phyloP scores from a whole-genome alignment of 1,140 invertebrate species.

The Grapholita molesta region DNA sequence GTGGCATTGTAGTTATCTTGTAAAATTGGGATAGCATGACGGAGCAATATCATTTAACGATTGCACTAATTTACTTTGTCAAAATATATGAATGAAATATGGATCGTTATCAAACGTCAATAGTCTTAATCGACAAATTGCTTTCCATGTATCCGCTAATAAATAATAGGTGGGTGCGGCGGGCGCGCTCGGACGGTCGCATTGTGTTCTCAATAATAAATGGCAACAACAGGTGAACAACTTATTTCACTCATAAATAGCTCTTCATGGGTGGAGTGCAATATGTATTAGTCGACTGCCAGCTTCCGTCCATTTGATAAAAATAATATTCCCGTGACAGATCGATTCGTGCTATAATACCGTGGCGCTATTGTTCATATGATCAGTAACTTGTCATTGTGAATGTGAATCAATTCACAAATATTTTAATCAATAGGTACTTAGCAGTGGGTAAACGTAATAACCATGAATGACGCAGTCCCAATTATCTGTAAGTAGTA shows the following conservation, averaged over 20 bases:
- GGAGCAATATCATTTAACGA: background rate
- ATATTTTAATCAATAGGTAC: slow-evolving; percentile 17
- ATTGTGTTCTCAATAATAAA: slow-evolving; percentile 73
- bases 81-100: background rate
- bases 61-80: background rate
- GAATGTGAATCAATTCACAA: slow-evolving; percentile 7
- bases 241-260: slow-evolving; percentile 76
- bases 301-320: slow-evolving; percentile 62
- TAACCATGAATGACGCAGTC: background rate
- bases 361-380: background rate
- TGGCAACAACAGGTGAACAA: slow-evolving; percentile 77
- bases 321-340: slow-evolving; percentile 52
- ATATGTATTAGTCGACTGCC: slow-evolving; percentile 63
- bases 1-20: slow-evolving; percentile 25
- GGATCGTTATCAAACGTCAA: background rate
- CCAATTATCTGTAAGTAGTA: background rate
- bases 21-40: slow-evolving; percentile 25
- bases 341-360: slow-evolving; percentile 31
- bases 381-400: background rate
- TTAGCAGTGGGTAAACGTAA: background rate
- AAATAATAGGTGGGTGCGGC: slow-evolving; percentile 66
- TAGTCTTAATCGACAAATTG: slow-evolving; percentile 39
- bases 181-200: slow-evolving; percentile 53
- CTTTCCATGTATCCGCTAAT: slow-evolving; percentile 50
- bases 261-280: slow-evolving; percentile 69